These are phyloP conservation scores for Drosophila sproati DNA, from an alignment of 1,140 invertebrate species.

Conservation along the genomic window DNA sequence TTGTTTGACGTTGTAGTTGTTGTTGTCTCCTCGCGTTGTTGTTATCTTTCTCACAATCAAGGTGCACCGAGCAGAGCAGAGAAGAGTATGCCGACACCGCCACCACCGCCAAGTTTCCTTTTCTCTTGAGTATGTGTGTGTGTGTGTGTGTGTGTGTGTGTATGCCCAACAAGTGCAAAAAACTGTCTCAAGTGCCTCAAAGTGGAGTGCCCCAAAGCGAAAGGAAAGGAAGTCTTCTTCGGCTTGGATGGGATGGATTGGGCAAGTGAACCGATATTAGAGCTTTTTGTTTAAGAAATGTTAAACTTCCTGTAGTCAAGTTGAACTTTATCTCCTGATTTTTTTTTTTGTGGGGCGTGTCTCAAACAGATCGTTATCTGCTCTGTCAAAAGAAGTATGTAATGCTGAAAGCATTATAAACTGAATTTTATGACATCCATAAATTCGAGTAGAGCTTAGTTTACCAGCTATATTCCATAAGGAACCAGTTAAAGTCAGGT, in stretches of 20 bases:
- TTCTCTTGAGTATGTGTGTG: neutral
- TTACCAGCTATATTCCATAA: conserved; percentile 10
- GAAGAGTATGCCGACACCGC: conserved; percentile 38
- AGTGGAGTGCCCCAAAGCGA: conserved; percentile 29
- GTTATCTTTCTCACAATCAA: conserved; percentile 82
- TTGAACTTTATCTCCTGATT: conserved; percentile 52
- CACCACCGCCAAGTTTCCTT: conserved; percentile 41
- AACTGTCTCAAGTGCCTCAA: conserved; percentile 74
- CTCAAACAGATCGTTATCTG: conserved; percentile 43
- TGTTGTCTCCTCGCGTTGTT: conserved; percentile 56
- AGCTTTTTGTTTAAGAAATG: conserved; percentile 73
- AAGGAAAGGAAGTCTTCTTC: conserved; percentile 66
- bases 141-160: conserved; percentile 16
- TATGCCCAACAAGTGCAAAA: conserved; percentile 68
- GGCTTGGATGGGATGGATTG: conserved; percentile 50
- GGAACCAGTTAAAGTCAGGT: no score
- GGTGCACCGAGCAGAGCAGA: conserved; percentile 57
- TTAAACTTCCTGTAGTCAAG: conserved; percentile 79
- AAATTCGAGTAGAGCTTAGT: conserved; percentile 19
- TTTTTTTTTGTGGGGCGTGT: conserved; percentile 54
- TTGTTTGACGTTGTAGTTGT: conserved; percentile 63
- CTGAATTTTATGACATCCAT: conserved; percentile 36
- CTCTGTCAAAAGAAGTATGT: conserved; percentile 34
- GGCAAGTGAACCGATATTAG: conserved; percentile 55
- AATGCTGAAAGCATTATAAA: conserved; percentile 28